A percentile compares a stretch with the other conserved stretches of the same genome.
phyloP scores from a whole-genome alignment of 2,797 vertebrate species.

The Chaetodon trifasciatus region DNA sequence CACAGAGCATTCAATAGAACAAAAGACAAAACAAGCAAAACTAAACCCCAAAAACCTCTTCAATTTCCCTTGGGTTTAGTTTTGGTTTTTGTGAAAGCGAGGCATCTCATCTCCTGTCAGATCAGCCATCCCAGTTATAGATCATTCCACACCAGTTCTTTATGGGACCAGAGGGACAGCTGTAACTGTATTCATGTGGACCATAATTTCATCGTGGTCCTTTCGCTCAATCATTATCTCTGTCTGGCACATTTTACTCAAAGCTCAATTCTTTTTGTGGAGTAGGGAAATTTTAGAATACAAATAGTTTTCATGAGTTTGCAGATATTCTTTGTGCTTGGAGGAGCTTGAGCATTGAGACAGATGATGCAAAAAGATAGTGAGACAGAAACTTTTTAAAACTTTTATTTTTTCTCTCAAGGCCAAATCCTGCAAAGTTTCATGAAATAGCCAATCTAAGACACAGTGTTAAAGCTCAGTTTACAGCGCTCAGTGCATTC shows the following conservation, averaged over 20 bases:
- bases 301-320: slow-evolving; percentile 37
- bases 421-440: slow-evolving; percentile 15
- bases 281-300: slow-evolving; percentile 16
- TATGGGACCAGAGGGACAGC: slow-evolving; percentile 29
- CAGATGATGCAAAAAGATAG: slow-evolving; percentile 20
- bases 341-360: slow-evolving; percentile 19
- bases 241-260: slow-evolving; percentile 26
- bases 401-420: slow-evolving; percentile 26
- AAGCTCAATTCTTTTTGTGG: slow-evolving; percentile 15
- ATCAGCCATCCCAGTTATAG: slow-evolving; percentile 41
- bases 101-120: slow-evolving; percentile 48
- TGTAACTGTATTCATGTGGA: not conserved
- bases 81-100: slow-evolving; percentile 42
- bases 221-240: slow-evolving; percentile 22
- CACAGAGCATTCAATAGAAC: slow-evolving; percentile 57
- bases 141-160: slow-evolving; percentile 36
- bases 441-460: not conserved
- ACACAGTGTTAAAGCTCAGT: not conserved
- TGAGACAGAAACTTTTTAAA: slow-evolving; percentile 4
- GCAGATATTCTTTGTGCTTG: slow-evolving; percentile 33
- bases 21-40: slow-evolving; percentile 62
- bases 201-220: slow-evolving; percentile 20
- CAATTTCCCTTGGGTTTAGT: slow-evolving; percentile 34
- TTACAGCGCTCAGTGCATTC: slow-evolving; percentile 2
- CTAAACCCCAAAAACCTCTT: slow-evolving; percentile 47